A percentile compares a stretch with the other conserved stretches of the same genome.
phyloP scores from a whole-genome alignment of 2,888 invertebrate genomes.

The Drosophila pegasa region DNA sequence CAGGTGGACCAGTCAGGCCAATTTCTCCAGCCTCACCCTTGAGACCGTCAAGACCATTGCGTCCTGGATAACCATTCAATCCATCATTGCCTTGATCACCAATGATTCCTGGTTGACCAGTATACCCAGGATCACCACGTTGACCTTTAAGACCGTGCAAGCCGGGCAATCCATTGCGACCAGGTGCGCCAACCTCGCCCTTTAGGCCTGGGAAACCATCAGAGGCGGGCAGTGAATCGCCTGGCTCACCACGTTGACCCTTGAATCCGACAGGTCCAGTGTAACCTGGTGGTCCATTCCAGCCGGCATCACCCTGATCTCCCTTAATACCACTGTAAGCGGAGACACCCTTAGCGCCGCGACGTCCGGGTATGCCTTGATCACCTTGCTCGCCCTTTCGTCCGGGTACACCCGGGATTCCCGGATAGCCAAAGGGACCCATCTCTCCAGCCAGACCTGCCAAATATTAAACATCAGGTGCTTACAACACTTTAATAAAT shows the following conservation, averaged over 20 bases:
- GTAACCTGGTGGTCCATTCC: conserved; percentile 84
- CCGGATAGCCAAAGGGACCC: conserved; percentile 77
- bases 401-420: conserved; percentile 71
- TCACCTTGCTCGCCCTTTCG: conserved; percentile 81
- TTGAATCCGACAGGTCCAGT: conserved; percentile 82
- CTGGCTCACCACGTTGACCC: conserved; percentile 87
- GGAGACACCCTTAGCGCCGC: conserved; percentile 86
- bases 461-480: not conserved
- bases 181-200: conserved; percentile 88
- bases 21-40: conserved; percentile 85
- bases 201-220: conserved; percentile 86
- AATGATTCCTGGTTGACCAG: conserved; percentile 86
- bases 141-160: conserved; percentile 85
- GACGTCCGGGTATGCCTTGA: conserved; percentile 66
- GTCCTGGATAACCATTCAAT: conserved; percentile 73
- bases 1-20: conserved; percentile 86
- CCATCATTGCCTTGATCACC: conserved; percentile 86
- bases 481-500: accelerated
- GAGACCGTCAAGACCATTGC: conserved; percentile 85
- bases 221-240: conserved; percentile 86
- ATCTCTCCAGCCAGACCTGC: conserved; percentile 76
- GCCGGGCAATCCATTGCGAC: conserved; percentile 86
- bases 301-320: conserved; percentile 86
- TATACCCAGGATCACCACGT: conserved; percentile 85
- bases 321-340: conserved; percentile 88